Percentiles rank a stretch among this genome's conserved stretches.
These are phyloP conservation scores for Solenodon paradoxus DNA, from an alignment of 2,113 vertebrate genomes.

Conservation along the genomic window DNA sequence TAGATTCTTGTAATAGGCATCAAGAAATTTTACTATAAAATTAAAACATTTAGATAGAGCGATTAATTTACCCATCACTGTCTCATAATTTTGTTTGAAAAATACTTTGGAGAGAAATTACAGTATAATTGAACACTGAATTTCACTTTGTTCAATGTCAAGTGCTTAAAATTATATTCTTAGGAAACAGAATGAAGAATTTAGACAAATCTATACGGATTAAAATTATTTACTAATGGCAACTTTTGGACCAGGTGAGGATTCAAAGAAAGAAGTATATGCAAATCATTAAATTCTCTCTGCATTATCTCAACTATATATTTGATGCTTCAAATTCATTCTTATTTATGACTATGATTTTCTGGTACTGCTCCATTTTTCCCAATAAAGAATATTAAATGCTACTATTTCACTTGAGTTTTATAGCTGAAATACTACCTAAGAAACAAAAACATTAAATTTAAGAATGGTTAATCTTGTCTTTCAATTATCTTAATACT, in stretches of 20 bases:
- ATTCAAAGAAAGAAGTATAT: neutral
- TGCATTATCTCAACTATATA: neutral
- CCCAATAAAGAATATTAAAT: neutral
- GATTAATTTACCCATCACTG: neutral
- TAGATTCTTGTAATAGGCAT: neutral
- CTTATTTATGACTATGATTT: neutral
- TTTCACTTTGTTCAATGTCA: neutral
- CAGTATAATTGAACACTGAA: neutral
- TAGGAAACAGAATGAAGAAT: neutral
- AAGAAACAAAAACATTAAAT: neutral
- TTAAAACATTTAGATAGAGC: neutral
- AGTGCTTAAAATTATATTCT: neutral
- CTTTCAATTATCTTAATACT: neutral
- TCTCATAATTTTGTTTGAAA: neutral
- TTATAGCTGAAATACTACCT: neutral
- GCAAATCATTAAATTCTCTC: neutral
- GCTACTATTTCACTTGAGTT: neutral
- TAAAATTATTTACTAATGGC: neutral
- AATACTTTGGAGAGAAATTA: neutral
- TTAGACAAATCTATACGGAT: neutral
- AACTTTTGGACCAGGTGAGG: neutral
- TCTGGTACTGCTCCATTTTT: neutral
- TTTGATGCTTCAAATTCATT: neutral
- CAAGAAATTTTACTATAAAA: neutral
- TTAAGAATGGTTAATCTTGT: neutral